Conservation (phyloP, 2,888 invertebrate genomes). For the Hirtodrosophila confusa region DNA sequence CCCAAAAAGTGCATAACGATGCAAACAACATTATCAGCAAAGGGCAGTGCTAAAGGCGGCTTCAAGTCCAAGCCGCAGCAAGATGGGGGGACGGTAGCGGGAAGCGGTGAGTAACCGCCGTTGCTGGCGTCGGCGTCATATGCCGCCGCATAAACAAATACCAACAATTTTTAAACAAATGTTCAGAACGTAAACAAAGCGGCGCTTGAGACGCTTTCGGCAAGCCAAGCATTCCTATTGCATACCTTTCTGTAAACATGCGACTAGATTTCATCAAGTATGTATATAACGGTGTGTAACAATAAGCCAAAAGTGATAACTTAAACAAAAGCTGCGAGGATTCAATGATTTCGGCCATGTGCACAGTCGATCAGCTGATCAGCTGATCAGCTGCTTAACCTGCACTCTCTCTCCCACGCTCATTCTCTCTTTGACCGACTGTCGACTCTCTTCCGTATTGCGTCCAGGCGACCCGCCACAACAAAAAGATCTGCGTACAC, state of each 20-base stretch:
- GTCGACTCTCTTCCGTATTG: neutral
- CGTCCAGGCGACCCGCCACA: neutral
- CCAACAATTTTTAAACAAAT: constrained; percentile 37
- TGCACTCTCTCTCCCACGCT: neutral
- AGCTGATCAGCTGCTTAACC: too few species aligned
- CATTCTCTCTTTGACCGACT: neutral
- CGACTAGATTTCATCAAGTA: too few species aligned
- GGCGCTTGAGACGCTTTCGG: neutral
- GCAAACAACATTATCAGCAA: constrained; percentile 11
- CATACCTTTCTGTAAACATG: neutral
- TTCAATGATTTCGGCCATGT: too few species aligned
- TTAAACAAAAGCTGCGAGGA: too few species aligned
- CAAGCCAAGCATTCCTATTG: constrained; percentile 9
- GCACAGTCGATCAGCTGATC: too few species aligned
- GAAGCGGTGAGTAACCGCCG: constrained; percentile 34
- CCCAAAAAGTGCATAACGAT: neutral
- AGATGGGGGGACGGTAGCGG: constrained; percentile 7
- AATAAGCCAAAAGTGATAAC: too few species aligned
- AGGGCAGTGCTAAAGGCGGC: constrained; percentile 14
- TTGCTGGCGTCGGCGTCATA: constrained; percentile 16
- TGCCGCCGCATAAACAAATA: constrained; percentile 40
- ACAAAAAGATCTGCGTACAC: constrained; percentile 6
- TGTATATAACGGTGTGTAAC: too few species aligned
- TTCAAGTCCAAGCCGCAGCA: constrained; percentile 14
- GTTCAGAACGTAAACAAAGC: constrained; percentile 26